Evolutionary conservation across 2,888 invertebrate genomes (phyloP), one percentile per base, ranked within the genome.

Genomic region (Steromphala cineraria): DNA sequence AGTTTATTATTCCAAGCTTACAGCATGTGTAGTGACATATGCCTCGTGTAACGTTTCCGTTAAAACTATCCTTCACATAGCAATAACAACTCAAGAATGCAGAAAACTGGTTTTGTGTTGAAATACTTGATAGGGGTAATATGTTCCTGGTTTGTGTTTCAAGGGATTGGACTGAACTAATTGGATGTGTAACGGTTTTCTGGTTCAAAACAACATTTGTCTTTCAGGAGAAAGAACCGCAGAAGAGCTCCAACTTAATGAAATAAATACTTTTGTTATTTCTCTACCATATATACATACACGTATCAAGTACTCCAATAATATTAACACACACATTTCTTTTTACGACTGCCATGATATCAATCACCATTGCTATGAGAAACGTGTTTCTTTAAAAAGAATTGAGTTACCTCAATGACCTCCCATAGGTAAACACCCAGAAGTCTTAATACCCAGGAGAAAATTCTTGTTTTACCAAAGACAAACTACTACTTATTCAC

Each of bases 151-250:
- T n/a, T 71, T 71, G 19, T 71, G 40, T 71, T 71, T 17, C 71
- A 71, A 31, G 40, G 40, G n/a, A 19, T 71, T 19, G 71, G 71
- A 36, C 10, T 31, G 17, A 19, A 40, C 40, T 71, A 71, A 71
- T 71, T 71, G 71, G 40, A 71, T 19, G 28, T 31, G 71, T 71
- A 71, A 71, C 71, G 36, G 31, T 40, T 36, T 19, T 62, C 36
- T 40, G 40, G 71, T 40, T 71, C 71, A 71, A 40, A 71, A 71
- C 71, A 71, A 71, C 71, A 36, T 71, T 62, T 17, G 62, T 24
- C 24, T 62, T 62, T 62, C 62, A 17, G 13, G 62, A 10, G 46
- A 46, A 46, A 46, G 46, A 46, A 46, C 10, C 10, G 46, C 7
- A 46, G 13, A 46, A 1, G 46, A 46, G 10, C 46, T 46, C 10